Conservation (phyloP, 1,140 invertebrate species). For the Formica exsecta region DNA sequence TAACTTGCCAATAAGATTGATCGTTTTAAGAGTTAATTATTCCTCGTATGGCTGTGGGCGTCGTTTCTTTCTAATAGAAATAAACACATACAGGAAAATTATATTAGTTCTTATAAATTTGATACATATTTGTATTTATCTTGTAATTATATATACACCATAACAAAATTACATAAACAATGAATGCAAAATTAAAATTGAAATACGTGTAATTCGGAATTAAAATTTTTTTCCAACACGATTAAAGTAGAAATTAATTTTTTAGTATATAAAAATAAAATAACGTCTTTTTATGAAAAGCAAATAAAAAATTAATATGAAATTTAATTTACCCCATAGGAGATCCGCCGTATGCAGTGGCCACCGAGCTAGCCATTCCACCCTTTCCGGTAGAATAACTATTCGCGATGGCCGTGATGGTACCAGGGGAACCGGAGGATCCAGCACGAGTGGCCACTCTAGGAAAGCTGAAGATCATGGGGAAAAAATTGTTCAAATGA, state of each 20-base stretch:
- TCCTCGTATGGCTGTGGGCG: constrained; percentile 56
- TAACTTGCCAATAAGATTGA: neutral
- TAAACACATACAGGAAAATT: neutral
- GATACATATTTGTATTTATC: neutral
- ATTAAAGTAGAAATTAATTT: neutral
- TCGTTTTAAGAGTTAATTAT: constrained; percentile 39
- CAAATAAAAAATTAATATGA: neutral
- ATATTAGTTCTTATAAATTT: constrained; percentile 18
- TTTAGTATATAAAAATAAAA: no score
- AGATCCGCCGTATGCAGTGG: constrained; percentile 85
- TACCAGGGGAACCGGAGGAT: constrained; percentile 77
- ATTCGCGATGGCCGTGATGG: constrained; percentile 86
- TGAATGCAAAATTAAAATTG: no score
- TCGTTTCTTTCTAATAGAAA: constrained; percentile 65
- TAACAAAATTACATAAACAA: no score
- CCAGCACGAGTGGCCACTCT: constrained; percentile 71
- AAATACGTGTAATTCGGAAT: neutral
- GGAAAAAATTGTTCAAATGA: constrained; percentile 83
- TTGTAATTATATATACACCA: no score
- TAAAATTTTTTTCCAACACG: neutral
- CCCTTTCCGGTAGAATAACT: constrained; percentile 86
- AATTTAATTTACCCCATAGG: constrained; percentile 74
- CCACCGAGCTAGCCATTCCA: constrained; percentile 87
- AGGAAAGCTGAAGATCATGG: constrained; percentile 84
- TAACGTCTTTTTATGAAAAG: neutral